Percentiles rank a stretch among this genome's conserved stretches.
Conservation (phyloP, 2,113 vertebrate species). For the Anhinga anhinga region DNA sequence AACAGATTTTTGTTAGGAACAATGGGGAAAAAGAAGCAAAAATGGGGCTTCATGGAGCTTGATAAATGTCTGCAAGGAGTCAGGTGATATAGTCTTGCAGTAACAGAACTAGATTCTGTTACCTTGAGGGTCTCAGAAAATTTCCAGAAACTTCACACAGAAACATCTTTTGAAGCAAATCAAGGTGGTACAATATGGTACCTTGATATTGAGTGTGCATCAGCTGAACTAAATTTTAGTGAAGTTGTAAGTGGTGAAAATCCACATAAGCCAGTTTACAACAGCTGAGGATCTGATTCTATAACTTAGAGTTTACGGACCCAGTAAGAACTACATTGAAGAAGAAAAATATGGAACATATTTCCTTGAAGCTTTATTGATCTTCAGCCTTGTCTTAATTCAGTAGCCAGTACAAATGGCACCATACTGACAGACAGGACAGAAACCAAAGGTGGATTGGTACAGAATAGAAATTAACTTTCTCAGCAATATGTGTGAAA, state of each 20-base stretch:
- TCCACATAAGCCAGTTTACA: not conserved
- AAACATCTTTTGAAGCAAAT: not conserved
- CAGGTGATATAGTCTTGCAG: not conserved
- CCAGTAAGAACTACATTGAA: not conserved
- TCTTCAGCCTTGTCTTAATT: not conserved
- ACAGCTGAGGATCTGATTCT: not conserved
- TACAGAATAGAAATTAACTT: not conserved
- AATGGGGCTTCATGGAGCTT: not conserved
- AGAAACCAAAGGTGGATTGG: not conserved
- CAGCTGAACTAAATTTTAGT: not conserved
- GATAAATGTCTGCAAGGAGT: not conserved
- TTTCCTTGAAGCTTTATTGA: not conserved
- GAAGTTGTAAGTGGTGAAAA: not conserved
- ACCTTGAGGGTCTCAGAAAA: not conserved
- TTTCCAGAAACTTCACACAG: not conserved
- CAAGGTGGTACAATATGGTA: not conserved
- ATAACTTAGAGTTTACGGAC: not conserved
- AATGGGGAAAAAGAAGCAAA: not conserved
- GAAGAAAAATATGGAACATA: not conserved
- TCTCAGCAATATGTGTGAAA: not conserved
- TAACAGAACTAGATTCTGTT: not conserved
- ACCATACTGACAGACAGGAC: not conserved
- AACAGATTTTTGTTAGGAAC: not conserved
- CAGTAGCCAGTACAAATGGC: not conserved
- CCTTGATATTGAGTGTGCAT: fast-evolving